Percentiles rank a stretch among this genome's conserved stretches.
phyloP scores from a whole-genome alignment of 1,140 invertebrate species.

The Ladona fulva region DNA sequence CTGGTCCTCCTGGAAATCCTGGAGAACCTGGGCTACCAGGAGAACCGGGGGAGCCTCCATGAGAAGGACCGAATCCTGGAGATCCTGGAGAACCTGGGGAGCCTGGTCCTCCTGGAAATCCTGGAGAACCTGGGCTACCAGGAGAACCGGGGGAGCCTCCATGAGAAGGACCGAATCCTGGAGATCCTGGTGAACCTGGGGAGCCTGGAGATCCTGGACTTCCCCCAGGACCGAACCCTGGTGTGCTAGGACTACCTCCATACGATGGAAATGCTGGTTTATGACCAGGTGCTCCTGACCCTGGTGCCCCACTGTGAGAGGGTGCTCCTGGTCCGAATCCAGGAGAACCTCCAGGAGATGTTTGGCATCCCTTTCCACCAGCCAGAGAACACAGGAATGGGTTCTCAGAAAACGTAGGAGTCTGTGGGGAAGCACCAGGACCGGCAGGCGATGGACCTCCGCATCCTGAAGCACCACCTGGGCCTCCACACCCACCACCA shows the following conservation, averaged over 20 bases:
- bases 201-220: neutral
- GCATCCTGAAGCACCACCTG: neutral
- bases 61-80: neutral
- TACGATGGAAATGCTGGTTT: neutral
- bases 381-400: neutral
- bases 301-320: neutral
- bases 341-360: neutral
- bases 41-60: neutral
- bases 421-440: neutral
- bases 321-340: neutral
- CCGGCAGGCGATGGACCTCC: neutral
- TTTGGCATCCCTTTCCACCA: neutral
- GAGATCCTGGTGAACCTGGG: neutral
- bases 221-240: neutral
- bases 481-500: neutral
- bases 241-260: neutral
- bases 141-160: neutral
- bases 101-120: neutral
- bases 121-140: neutral
- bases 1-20: neutral
- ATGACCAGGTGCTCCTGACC: neutral
- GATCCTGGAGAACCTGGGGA: neutral
- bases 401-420: neutral
- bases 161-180: too few species aligned
- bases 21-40: neutral